These are phyloP conservation scores for Bujurquina vittata DNA, from an alignment of 2,113 vertebrate species.

Conservation along the genomic window DNA sequence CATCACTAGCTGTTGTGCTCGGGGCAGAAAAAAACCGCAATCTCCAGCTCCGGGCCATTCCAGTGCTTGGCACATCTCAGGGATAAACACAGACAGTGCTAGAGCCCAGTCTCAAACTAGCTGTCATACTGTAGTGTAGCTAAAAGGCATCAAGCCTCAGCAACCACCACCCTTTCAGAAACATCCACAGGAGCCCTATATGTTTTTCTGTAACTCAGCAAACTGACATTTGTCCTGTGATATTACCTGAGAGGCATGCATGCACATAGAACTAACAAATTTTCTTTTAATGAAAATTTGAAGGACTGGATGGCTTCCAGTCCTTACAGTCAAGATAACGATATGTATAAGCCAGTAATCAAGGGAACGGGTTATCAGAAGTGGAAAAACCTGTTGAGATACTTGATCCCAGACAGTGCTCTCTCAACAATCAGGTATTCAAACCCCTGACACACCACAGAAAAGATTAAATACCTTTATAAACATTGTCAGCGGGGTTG, in stretches of 20 bases:
- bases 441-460: background rate
- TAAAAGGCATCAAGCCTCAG: background rate
- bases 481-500: conserved; percentile 31
- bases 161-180: background rate
- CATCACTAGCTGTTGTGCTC: background rate
- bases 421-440: conserved; percentile 33
- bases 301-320: conserved; percentile 10
- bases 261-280: no score
- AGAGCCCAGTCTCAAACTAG: background rate
- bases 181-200: background rate
- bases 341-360: background rate
- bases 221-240: background rate
- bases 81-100: background rate
- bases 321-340: conserved; percentile 12
- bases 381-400: conserved; percentile 44
- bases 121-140: background rate
- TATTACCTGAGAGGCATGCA: background rate
- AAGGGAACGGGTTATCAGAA: conserved; percentile 26
- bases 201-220: background rate
- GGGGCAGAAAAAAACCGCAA: background rate
- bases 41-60: background rate
- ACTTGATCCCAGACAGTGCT: background rate
- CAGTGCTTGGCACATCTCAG: background rate
- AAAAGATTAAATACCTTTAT: background rate
- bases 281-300: background rate